Percentiles rank a stretch among this genome's conserved stretches.
Conservation (phyloP, 92 coral and sea anemone species). For the Porites cylindrica region DNA sequence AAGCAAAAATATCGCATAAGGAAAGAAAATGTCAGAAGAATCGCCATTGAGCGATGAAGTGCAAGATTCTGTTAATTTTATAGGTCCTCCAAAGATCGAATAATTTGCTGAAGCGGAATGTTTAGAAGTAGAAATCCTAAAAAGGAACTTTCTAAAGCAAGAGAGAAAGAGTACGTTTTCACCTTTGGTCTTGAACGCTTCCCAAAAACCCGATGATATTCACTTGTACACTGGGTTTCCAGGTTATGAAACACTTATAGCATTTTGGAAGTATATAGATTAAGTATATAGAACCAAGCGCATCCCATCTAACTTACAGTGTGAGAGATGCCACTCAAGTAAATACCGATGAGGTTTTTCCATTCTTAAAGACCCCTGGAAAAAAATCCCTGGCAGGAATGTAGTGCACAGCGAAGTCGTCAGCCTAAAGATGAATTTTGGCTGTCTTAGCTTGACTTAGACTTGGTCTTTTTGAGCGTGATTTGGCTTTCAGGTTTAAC, state of each 20-base stretch:
- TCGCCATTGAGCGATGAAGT: background rate
- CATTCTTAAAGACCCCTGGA: too few relatives aligned
- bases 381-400: too few relatives aligned
- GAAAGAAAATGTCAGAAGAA: background rate
- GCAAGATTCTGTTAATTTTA: background rate
- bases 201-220: too few relatives aligned
- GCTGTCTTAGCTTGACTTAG: slow-evolving; percentile 65
- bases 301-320: too few relatives aligned
- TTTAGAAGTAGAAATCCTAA: too few relatives aligned
- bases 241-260: too few relatives aligned
- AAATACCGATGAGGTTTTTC: too few relatives aligned
- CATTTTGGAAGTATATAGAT: too few relatives aligned
- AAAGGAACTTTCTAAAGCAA: slow-evolving; percentile 1
- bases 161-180: slow-evolving; percentile 41
- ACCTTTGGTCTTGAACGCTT: background rate
- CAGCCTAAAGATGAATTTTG: slow-evolving; percentile 78
- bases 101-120: background rate
- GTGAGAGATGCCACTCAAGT: too few relatives aligned
- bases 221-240: too few relatives aligned
- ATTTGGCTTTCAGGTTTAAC: slow-evolving; percentile 55
- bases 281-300: too few relatives aligned
- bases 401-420: background rate
- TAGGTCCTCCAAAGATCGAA: background rate
- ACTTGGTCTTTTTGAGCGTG: slow-evolving; percentile 57
- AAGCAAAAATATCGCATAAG: background rate